Evolutionary conservation across 1,140 invertebrate genomes (phyloP).

Genomic region (Monochamus saltuarius): DNA sequence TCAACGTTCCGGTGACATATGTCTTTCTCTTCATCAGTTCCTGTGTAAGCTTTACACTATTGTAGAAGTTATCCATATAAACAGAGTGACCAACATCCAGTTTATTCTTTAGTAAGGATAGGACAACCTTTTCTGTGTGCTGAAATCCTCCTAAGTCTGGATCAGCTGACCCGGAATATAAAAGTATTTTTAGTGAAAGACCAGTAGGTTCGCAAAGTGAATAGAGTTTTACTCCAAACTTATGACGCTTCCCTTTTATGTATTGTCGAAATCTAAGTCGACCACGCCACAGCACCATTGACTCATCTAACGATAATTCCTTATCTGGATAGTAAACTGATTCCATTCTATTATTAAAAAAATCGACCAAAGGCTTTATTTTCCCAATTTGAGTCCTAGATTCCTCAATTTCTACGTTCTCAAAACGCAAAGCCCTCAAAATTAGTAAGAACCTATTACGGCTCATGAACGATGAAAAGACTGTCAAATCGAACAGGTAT

Average conservation of each 20-base stretch:
- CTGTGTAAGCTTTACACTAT: too few species aligned
- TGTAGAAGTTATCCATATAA: too few species aligned
- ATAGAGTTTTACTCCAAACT: constrained; percentile 13
- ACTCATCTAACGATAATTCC: constrained; percentile 41
- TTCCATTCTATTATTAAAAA: too few species aligned
- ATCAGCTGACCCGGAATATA: constrained; percentile 28
- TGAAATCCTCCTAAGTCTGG: too few species aligned
- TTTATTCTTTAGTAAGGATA: too few species aligned
- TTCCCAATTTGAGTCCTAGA: constrained; percentile 12
- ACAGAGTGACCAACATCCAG: too few species aligned
- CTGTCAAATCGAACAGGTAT: constrained; percentile 16
- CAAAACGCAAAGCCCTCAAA: constrained; percentile 22
- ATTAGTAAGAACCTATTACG: constrained; percentile 26
- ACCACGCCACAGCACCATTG: too few species aligned
- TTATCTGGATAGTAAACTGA: constrained; percentile 36
- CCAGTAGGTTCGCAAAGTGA: constrained; percentile 11
- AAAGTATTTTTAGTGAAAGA: constrained; percentile 25
- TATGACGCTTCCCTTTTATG: constrained; percentile 16
- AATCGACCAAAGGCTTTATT: constrained; percentile 24
- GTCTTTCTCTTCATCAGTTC: too few species aligned
- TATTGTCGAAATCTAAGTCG: too few species aligned
- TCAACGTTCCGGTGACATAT: too few species aligned
- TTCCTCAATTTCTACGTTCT: constrained; percentile 8
- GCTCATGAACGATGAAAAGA: constrained; percentile 15
- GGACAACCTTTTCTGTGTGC: too few species aligned